A percentile compares a stretch with the other conserved stretches of the same genome.
Evolutionary conservation across 1,140 invertebrate genomes (phyloP).

Genomic region (Bombus balteatus): DNA sequence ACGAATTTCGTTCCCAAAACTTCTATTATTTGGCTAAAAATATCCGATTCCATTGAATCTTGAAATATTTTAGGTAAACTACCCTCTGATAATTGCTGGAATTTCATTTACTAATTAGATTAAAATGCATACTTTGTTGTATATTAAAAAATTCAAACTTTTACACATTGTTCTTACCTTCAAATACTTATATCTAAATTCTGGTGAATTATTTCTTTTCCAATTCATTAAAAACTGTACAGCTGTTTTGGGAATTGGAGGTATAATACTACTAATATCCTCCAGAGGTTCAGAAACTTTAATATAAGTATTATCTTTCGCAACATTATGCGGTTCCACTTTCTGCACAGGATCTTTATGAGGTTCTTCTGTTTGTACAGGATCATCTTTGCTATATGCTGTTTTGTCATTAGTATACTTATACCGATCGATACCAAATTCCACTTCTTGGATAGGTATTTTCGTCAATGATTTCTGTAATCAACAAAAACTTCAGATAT

Average conservation of each 20-base stretch:
- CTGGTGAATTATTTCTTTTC: slow-evolving; percentile 78
- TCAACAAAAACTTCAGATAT: slow-evolving; percentile 14
- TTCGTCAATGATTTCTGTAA: slow-evolving; percentile 83
- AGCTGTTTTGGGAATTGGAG: slow-evolving; percentile 82
- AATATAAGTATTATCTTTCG: neutral
- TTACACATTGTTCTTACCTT: slow-evolving; percentile 71
- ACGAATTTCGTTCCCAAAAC: slow-evolving; percentile 78
- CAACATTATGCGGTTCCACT: neutral
- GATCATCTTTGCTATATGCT: neutral
- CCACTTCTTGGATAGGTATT: slow-evolving; percentile 82
- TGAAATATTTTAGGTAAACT: slow-evolving; percentile 84
- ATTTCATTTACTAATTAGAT: slow-evolving; percentile 53
- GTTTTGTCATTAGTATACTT: slow-evolving; percentile 31
- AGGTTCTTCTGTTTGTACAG: neutral
- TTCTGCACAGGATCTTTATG: neutral
- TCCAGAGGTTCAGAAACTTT: slow-evolving; percentile 14
- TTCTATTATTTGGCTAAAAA: slow-evolving; percentile 83
- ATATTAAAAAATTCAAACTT: neutral
- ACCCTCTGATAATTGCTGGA: slow-evolving; percentile 83
- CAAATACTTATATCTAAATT: slow-evolving; percentile 78
- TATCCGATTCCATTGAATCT: slow-evolving; percentile 85
- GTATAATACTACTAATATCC: slow-evolving; percentile 62
- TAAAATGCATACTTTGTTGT: neutral
- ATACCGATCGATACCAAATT: slow-evolving; percentile 61
- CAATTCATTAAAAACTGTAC: slow-evolving; percentile 85